Conservation (phyloP, 1,140 invertebrate genomes). For the Coelopa frigida region DNA sequence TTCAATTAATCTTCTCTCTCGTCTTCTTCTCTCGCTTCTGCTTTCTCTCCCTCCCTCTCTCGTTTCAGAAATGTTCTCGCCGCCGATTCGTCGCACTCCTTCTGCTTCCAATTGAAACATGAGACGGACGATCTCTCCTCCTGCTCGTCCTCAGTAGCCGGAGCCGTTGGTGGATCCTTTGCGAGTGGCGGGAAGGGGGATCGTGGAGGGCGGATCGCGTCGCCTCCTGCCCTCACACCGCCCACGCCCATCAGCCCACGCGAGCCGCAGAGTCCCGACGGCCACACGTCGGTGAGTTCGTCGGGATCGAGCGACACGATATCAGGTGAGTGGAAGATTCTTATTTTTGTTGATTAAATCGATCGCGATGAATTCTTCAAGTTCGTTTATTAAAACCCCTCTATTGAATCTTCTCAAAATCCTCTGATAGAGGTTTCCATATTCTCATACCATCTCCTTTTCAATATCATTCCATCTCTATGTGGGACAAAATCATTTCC, state of each 20-base stretch:
- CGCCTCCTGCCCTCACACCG: slow-evolving; percentile 28
- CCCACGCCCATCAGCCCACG: slow-evolving; percentile 36
- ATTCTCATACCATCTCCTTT: too few species aligned
- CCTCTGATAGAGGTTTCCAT: too few species aligned
- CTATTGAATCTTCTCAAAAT: background rate
- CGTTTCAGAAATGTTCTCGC: slow-evolving; percentile 9
- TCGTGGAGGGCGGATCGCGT: background rate
- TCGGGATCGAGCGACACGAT: slow-evolving; percentile 38
- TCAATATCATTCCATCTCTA: too few species aligned
- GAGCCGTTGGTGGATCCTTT: too few species aligned
- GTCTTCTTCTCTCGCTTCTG: too few species aligned
- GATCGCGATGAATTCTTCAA: background rate
- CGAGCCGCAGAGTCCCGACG: slow-evolving; percentile 38
- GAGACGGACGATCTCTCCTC: slow-evolving; percentile 8
- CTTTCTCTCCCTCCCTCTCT: too few species aligned
- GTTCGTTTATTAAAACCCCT: background rate
- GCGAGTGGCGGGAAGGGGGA: background rate
- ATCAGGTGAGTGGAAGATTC: slow-evolving; percentile 31
- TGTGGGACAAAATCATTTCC: too few species aligned
- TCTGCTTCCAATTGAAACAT: slow-evolving; percentile 10
- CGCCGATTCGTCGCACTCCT: too few species aligned
- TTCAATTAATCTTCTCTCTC: too few species aligned
- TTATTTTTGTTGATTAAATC: too few species aligned
- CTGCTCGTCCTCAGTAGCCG: too few species aligned
- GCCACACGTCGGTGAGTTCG: slow-evolving; percentile 38